These are phyloP conservation scores for Platycheirus albimanus DNA, from an alignment of 2,888 invertebrate species.

Conservation along the genomic window DNA sequence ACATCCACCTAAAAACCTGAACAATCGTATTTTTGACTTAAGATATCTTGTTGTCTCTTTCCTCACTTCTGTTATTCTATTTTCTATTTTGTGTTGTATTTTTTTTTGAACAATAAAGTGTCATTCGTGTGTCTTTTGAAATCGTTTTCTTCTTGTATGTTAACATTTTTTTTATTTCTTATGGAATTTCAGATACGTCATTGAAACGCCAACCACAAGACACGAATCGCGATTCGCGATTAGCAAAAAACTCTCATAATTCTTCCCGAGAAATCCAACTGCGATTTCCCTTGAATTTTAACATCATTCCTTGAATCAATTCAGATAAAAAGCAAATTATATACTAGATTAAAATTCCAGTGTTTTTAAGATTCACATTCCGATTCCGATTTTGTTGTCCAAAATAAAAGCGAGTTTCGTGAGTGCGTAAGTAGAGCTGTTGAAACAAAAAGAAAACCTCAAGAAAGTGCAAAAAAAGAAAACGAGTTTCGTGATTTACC, in stretches of 20 bases:
- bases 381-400: conserved; percentile 2
- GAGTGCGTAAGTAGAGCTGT: conserved; percentile 41
- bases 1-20: background rate
- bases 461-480: conserved; percentile 48
- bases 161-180: conserved; percentile 38
- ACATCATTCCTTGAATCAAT: background rate
- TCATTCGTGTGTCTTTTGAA: conserved; percentile 44
- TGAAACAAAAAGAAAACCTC: conserved; percentile 19
- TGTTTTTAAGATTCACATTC: conserved; percentile 4
- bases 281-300: conserved; percentile 23
- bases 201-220: conserved; percentile 32
- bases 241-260: conserved; percentile 4
- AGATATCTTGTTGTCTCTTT: conserved; percentile 24
- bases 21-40: background rate
- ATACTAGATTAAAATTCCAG: background rate
- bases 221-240: conserved; percentile 35
- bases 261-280: conserved; percentile 19
- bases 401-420: conserved; percentile 17
- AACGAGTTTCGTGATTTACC: conserved; percentile 64
- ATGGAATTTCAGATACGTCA: conserved; percentile 66
- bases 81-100: no score
- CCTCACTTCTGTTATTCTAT: conserved; percentile 20
- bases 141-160: conserved; percentile 58
- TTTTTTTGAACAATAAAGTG: conserved; percentile 1
- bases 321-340: background rate